A percentile compares a stretch with the other conserved stretches of the same genome.
Evolutionary conservation across 2,888 invertebrate genomes (phyloP).

Genomic region (Idaea aversata): DNA sequence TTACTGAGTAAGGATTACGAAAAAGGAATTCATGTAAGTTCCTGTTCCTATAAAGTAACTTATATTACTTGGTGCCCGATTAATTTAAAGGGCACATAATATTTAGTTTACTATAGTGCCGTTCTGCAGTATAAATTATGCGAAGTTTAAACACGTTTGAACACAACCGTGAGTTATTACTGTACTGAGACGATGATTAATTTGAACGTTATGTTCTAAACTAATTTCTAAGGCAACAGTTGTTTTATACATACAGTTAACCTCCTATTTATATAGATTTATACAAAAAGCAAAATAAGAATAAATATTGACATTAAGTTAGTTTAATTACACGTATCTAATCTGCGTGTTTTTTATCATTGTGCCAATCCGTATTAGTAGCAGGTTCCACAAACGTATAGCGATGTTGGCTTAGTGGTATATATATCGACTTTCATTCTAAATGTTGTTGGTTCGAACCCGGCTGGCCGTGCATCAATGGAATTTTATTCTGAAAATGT

Average conservation of each 20-base stretch:
- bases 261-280: not conserved
- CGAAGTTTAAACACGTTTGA: slow-evolving; percentile 1
- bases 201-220: not conserved
- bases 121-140: not conserved
- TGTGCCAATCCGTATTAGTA: too few relatives aligned
- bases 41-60: not conserved
- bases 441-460: too few relatives aligned
- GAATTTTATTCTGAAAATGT: too few relatives aligned
- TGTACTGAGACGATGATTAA: not conserved
- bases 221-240: not conserved
- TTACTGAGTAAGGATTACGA: too few relatives aligned
- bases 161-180: not conserved
- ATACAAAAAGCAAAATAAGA: not conserved
- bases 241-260: not conserved
- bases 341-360: too few relatives aligned
- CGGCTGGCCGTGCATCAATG: too few relatives aligned
- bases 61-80: not conserved
- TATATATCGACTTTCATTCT: too few relatives aligned
- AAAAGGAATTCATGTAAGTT: not conserved
- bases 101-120: not conserved
- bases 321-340: too few relatives aligned
- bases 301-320: too few relatives aligned
- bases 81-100: not conserved
- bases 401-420: too few relatives aligned
- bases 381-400: too few relatives aligned